Evolutionary conservation across 2,113 vertebrate species (phyloP), one percentile per base, ranked within the genome.

Genomic region (Leptobrachium leishanense): DNA sequence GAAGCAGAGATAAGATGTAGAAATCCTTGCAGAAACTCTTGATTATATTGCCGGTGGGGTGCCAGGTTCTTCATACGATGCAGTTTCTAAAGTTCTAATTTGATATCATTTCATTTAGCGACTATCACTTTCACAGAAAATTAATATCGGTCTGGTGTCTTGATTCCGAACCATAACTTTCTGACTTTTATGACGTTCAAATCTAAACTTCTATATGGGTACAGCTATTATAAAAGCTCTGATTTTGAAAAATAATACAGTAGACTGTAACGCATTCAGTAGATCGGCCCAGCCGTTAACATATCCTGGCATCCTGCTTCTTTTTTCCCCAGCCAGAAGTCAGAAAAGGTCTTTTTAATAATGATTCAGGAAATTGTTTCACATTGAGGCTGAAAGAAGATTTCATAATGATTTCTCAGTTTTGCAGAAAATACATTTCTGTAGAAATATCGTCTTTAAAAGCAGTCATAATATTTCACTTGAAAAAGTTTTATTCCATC

Each of bases 281-380:
- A 46, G 50, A 12, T 11, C 20, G 39, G 41, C 54, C 68, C 53
- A 50, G 63, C 57, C 43, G 44, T 72, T 71, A 74, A 54, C 10
- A 74, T 43, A 13, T 57, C 44, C 77, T 74, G 78, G 71, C 72
- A 81, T 66, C 53, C 11, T 15, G 5, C 40, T 59, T 13, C 78
- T 81, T 68, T 62, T 50, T 74, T 68, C 65, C 54, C 11, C 15
- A 74, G 78, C 78, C 78, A 81, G 72, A 63, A 74, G 78, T 81
- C 78, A 81, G 9, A 68, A 63, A 74, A 39, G 78, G 71, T 68
- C 78, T 81, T 74, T 79, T 79, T 79, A 79, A 73, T 74, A 74
- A 81, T 62, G 31, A 57, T 43, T 78, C 78, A 74, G 13, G 66
- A 79, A 76, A 50, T 9, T 39, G 46, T 72, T 69, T 76, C 70